Conservation (phyloP, 2,888 invertebrate species). For the Sipha maydis region DNA sequence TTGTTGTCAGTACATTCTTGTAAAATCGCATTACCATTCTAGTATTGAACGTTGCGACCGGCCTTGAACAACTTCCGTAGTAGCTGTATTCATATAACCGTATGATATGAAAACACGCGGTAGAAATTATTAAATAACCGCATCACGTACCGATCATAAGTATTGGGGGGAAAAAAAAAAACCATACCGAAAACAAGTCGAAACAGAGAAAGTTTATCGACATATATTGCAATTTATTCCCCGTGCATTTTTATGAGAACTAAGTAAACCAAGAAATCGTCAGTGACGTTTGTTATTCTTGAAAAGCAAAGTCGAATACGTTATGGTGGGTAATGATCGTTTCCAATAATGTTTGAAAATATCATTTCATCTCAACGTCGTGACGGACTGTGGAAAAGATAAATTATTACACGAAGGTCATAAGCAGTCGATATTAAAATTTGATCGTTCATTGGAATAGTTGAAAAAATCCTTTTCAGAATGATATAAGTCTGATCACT, state of each 20-base stretch:
- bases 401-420: too few species aligned
- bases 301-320: too few species aligned
- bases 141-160: constrained; percentile 34
- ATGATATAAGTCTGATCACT: too few species aligned
- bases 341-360: too few species aligned
- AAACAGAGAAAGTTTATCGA: constrained; percentile 29
- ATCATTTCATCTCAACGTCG: too few species aligned
- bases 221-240: background rate
- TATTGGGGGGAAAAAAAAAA: background rate
- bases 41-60: constrained; percentile 16
- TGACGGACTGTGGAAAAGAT: too few species aligned
- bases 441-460: too few species aligned
- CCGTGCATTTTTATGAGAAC: background rate
- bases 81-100: constrained; percentile 28
- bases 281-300: too few species aligned
- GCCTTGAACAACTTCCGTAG: constrained; percentile 36
- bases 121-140: constrained; percentile 35
- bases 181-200: constrained; percentile 11
- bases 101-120: constrained; percentile 16
- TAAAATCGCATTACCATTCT: constrained; percentile 29
- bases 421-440: too few species aligned
- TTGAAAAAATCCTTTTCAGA: too few species aligned
- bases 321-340: too few species aligned
- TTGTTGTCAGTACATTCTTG: background rate
- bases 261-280: background rate